phyloP scores from a whole-genome alignment of 2,888 invertebrate genomes.

The Uloborus plumipes region DNA sequence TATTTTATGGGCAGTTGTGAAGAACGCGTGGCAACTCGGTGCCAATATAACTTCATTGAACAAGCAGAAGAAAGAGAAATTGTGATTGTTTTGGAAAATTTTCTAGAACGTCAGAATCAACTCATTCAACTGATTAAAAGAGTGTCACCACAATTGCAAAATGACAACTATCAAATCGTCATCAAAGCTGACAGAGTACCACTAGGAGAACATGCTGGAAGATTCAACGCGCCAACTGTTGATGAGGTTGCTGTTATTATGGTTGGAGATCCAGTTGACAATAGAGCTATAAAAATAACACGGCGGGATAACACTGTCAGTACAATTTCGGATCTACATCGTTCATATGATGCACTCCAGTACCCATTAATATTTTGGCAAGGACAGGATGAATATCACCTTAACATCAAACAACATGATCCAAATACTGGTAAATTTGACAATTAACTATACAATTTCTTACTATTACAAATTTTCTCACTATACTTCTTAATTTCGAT shows the following conservation, averaged over 20 bases:
- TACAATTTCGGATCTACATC: conserved; percentile 48
- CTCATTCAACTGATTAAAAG: conserved; percentile 23
- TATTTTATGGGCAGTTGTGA: background rate
- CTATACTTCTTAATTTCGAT: background rate
- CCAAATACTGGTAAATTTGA: background rate
- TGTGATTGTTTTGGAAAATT: background rate
- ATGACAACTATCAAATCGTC: conserved; percentile 40
- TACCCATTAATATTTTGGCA: conserved; percentile 67
- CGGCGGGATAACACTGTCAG: conserved; percentile 34
- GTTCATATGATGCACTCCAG: conserved; percentile 65
- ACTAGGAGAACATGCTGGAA: conserved; percentile 40
- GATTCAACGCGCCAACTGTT: conserved; percentile 64
- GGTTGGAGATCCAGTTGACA: conserved; percentile 55
- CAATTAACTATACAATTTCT: background rate
- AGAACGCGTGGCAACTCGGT: background rate
- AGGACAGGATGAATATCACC: conserved; percentile 66
- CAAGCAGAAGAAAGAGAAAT: background rate
- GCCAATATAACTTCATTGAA: background rate
- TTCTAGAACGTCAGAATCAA: background rate
- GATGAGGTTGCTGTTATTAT: conserved; percentile 67
- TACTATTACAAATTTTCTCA: background rate
- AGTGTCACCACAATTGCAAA: conserved; percentile 35
- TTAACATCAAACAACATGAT: conserved; percentile 8
- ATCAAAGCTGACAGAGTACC: conserved; percentile 56
- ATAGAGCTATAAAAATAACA: conserved; percentile 61